Evolutionary conservation across 2,113 vertebrate genomes (phyloP).

Genomic region (Ifrita kowaldi): DNA sequence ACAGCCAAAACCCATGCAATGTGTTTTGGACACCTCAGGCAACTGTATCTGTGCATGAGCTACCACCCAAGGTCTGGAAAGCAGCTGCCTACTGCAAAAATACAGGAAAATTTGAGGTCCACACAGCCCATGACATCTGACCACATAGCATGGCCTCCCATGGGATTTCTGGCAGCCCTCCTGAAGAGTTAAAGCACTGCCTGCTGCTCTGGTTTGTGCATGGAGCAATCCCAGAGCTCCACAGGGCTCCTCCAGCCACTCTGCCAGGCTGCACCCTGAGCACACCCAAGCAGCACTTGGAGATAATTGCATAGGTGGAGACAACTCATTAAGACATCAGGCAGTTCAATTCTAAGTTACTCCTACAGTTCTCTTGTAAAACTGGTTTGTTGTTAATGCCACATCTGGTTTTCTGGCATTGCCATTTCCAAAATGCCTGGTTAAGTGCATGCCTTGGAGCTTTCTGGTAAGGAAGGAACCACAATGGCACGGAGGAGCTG

Average conservation of each 20-base stretch:
- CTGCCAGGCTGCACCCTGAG: not conserved
- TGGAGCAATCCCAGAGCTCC: not conserved
- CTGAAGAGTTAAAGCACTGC: not conserved
- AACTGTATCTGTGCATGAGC: not conserved
- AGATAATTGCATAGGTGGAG: conserved; percentile 18
- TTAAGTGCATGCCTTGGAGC: not conserved
- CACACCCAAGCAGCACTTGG: not conserved
- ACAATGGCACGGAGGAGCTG: not conserved
- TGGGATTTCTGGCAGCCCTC: not conserved
- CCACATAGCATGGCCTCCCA: not conserved
- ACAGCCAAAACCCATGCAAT: not conserved
- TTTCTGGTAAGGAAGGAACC: not conserved
- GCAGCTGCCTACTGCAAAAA: not conserved
- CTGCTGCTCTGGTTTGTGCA: not conserved
- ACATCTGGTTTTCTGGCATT: not conserved
- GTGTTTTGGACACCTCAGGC: not conserved
- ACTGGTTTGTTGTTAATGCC: not conserved
- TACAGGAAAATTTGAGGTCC: not conserved
- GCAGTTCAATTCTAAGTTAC: not conserved
- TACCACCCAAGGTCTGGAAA: not conserved
- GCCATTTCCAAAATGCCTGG: not conserved
- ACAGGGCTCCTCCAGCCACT: not conserved
- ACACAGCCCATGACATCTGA: not conserved
- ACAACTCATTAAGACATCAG: conserved; percentile 45
- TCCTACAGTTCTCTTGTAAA: not conserved